Conservation (phyloP, 2,888 invertebrate species). For the Malthinus seriepunctatus region DNA sequence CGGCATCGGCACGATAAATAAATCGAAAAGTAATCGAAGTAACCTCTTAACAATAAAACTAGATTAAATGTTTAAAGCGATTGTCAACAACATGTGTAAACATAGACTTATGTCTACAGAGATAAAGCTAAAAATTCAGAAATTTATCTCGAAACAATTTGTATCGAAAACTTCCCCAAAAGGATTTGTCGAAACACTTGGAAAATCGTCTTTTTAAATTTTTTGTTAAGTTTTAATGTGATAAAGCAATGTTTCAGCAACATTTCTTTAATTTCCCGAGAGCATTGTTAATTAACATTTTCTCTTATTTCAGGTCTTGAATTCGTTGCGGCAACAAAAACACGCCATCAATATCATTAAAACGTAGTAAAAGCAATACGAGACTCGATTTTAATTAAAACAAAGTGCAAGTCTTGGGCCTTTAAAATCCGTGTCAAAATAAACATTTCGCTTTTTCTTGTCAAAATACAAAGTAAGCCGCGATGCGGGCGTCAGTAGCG, state of each 20-base stretch:
- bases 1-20: too few relatives aligned
- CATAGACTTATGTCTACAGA: too few relatives aligned
- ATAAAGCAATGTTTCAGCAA: constrained; percentile 7
- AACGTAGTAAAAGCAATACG: constrained; percentile 29
- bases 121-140: too few relatives aligned
- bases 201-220: background rate
- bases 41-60: too few relatives aligned
- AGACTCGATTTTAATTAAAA: constrained; percentile 39
- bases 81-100: too few relatives aligned
- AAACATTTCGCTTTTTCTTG: constrained; percentile 32
- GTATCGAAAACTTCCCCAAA: too few relatives aligned
- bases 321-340: constrained; percentile 31
- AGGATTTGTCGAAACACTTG: background rate
- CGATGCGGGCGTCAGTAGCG: constrained; percentile 42
- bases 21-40: too few relatives aligned
- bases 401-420: constrained; percentile 32
- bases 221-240: background rate
- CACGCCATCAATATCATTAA: constrained; percentile 31
- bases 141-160: too few relatives aligned
- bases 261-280: constrained; percentile 22
- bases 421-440: constrained; percentile 32
- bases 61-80: too few relatives aligned
- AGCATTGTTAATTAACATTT: constrained; percentile 31
- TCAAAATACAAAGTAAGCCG: constrained; percentile 26
- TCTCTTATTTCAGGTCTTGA: constrained; percentile 32